Evolutionary conservation across 2,797 vertebrate species (phyloP).

Genomic region (Myripristis murdjan): DNA sequence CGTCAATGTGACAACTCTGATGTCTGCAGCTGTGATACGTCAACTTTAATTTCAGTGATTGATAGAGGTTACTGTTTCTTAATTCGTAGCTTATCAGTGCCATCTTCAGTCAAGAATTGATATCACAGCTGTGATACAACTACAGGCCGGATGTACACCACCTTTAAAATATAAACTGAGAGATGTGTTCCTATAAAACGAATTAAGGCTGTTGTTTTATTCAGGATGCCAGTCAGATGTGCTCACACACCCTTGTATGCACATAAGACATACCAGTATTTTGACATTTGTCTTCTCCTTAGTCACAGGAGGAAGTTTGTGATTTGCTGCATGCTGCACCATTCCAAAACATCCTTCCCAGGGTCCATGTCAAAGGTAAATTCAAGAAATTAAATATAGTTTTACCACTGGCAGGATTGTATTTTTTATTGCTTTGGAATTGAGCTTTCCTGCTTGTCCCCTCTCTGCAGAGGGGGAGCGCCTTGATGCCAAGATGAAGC

Average conservation of each 20-base stretch:
- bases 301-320: conserved; percentile 98
- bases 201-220: not conserved
- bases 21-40: not conserved
- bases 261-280: not conserved
- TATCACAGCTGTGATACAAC: not conserved
- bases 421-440: not conserved
- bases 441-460: conserved; percentile 7
- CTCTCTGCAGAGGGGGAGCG: conserved; percentile 93
- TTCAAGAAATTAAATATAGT: not conserved
- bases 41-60: not conserved
- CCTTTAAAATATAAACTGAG: not conserved
- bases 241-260: not conserved
- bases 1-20: not conserved
- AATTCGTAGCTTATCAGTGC: conserved; percentile 11
- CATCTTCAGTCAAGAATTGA: conserved; percentile 16
- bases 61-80: not conserved
- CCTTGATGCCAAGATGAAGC: conserved; percentile 99
- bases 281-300: conserved; percentile 14
- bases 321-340: conserved; percentile 97
- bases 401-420: not conserved
- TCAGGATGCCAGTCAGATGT: not conserved
- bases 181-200: not conserved
- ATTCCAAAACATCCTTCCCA: conserved; percentile 97
- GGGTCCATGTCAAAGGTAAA: conserved; percentile 97
- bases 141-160: too few relatives aligned